phyloP scores from a whole-genome alignment of 2,797 vertebrate genomes.

The Eidolon dupreanum region DNA sequence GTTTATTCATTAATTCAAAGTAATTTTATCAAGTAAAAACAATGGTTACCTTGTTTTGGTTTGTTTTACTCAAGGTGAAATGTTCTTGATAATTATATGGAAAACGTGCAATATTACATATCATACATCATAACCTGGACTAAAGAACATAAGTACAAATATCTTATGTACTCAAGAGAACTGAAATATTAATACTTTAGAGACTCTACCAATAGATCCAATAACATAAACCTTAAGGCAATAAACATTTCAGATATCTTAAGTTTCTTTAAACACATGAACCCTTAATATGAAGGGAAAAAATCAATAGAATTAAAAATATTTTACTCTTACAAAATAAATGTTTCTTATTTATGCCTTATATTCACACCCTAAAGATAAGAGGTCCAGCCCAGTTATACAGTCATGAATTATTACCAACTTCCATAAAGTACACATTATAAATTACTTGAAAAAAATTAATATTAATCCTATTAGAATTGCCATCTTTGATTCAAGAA shows the following conservation, averaged over 20 bases:
- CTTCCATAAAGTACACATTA: background rate
- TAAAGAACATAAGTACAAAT: constrained; percentile 40
- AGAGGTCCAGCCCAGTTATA: background rate
- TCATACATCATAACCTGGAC: background rate
- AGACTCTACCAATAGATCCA: background rate
- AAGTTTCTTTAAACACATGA: constrained; percentile 5
- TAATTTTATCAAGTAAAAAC: background rate
- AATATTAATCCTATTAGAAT: background rate
- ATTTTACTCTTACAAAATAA: background rate
- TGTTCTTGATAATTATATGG: constrained; percentile 14
- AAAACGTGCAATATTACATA: background rate
- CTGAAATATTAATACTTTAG: constrained; percentile 14
- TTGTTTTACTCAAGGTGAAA: background rate
- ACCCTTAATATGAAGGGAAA: background rate
- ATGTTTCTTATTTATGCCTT: background rate
- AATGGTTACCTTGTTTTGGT: background rate
- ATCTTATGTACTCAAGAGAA: background rate
- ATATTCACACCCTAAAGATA: background rate
- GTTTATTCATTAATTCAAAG: constrained; percentile 16
- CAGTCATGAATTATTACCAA: background rate
- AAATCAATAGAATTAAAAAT: background rate
- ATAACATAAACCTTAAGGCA: constrained; percentile 31
- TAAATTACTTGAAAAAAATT: background rate
- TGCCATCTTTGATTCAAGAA: background rate
- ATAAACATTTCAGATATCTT: background rate